Conservation (phyloP, 2,888 invertebrate species). For the Chaitophorus viminalis region DNA sequence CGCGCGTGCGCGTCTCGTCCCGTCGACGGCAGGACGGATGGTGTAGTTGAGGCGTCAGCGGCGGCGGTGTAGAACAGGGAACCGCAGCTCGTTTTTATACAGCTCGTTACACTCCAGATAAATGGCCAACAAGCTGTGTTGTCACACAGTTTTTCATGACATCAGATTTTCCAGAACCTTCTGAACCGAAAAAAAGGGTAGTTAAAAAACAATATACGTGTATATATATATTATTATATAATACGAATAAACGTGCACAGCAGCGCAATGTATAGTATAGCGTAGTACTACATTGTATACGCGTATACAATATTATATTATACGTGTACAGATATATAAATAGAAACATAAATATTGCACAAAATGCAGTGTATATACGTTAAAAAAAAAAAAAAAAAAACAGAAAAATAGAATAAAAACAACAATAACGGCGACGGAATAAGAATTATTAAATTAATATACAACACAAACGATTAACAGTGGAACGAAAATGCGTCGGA, state of each 20-base stretch:
- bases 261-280: too few relatives aligned
- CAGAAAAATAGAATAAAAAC: background rate
- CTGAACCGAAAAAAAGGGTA: slow-evolving; percentile 46
- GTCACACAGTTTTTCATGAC: slow-evolving; percentile 57
- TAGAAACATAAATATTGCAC: background rate
- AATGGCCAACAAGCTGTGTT: slow-evolving; percentile 58
- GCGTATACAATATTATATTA: background rate
- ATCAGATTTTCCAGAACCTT: slow-evolving; percentile 54
- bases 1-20: background rate
- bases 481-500: slow-evolving; percentile 36
- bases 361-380: too few relatives aligned
- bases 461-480: slow-evolving; percentile 38
- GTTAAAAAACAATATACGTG: slow-evolving; percentile 44
- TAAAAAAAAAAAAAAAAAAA: slow-evolving; percentile 15
- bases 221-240: too few relatives aligned
- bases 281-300: too few relatives aligned
- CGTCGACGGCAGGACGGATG: background rate
- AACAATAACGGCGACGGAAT: background rate
- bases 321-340: slow-evolving; percentile 14
- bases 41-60: background rate
- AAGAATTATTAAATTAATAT: slow-evolving; percentile 30
- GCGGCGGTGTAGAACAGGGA: background rate
- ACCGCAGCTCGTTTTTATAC: slow-evolving; percentile 54
- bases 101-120: slow-evolving; percentile 61
- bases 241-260: too few relatives aligned